These are phyloP conservation scores for Muscicapa comitata DNA, from an alignment of 2,797 vertebrate species.

Conservation along the genomic window DNA sequence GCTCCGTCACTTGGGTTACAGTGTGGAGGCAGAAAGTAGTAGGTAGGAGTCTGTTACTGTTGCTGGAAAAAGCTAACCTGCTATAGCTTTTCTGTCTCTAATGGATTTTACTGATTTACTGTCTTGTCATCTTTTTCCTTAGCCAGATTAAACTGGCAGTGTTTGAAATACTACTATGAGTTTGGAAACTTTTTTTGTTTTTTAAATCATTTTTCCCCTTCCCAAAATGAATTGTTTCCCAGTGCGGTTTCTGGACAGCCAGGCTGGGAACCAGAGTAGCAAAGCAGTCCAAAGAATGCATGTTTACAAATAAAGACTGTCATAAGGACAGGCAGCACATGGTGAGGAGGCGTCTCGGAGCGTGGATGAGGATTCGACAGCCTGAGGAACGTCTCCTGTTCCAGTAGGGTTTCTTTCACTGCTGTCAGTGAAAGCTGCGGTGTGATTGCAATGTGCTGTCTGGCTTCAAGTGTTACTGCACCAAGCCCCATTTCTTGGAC, in stretches of 20 bases:
- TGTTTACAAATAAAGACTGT: constrained; percentile 16
- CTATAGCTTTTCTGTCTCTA: constrained; percentile 14
- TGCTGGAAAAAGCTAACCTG: constrained; percentile 32
- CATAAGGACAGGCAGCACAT: neutral
- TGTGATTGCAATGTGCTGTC: neutral
- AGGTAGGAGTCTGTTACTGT: neutral
- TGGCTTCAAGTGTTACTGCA: neutral
- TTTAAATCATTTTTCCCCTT: neutral
- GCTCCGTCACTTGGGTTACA: neutral
- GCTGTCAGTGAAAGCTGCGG: neutral
- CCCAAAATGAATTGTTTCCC: neutral
- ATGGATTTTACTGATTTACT: constrained; percentile 7
- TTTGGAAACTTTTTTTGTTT: neutral
- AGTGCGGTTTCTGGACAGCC: constrained; percentile 15
- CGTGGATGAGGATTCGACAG: neutral
- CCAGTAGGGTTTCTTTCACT: neutral
- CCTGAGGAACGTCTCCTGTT: neutral
- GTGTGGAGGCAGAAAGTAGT: neutral
- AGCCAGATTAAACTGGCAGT: constrained; percentile 13
- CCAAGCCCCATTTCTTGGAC: neutral
- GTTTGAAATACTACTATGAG: neutral
- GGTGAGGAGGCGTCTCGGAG: neutral
- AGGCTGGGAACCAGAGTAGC: neutral
- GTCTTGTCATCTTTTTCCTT: neutral
- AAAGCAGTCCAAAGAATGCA: constrained; percentile 46